A percentile compares a stretch with the other conserved stretches of the same genome.
phyloP scores from a whole-genome alignment of 2,888 invertebrate genomes.

The Lycophotia porphyrea region DNA sequence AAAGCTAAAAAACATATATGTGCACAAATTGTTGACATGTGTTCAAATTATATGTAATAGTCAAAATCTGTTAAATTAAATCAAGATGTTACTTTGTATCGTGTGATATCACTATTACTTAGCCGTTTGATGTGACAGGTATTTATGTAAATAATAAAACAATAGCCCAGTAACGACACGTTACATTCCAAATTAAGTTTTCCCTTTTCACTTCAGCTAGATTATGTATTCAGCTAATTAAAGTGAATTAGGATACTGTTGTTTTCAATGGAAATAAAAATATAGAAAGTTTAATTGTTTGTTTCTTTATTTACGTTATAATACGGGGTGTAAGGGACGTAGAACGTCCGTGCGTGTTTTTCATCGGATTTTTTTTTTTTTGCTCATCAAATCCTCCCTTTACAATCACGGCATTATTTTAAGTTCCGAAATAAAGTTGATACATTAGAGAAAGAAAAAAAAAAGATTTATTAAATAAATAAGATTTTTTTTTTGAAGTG shows the following conservation, averaged over 20 bases:
- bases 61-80: constrained; percentile 66
- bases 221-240: constrained; percentile 73
- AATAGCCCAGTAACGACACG: constrained; percentile 80
- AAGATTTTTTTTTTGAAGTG: too few species aligned
- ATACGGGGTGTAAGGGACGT: too few species aligned
- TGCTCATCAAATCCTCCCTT: too few species aligned
- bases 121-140: constrained; percentile 69
- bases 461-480: too few species aligned
- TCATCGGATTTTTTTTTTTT: too few species aligned
- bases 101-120: constrained; percentile 69
- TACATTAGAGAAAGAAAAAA: too few species aligned
- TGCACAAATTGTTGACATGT: constrained; percentile 82
- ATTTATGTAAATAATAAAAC: constrained; percentile 78
- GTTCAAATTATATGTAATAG: constrained; percentile 70
- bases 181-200: constrained; percentile 86
- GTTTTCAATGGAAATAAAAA: constrained; percentile 88
- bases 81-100: constrained; percentile 60
- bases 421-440: too few species aligned
- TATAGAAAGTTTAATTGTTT: constrained; percentile 80
- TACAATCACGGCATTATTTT: too few species aligned
- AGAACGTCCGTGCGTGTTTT: too few species aligned
- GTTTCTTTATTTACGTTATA: constrained; percentile 55
- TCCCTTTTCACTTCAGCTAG: constrained; percentile 76
- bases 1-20: constrained; percentile 62
- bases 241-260: constrained; percentile 86